These are phyloP conservation scores for Eutolmus rufibarbis DNA, from an alignment of 2,888 invertebrate genomes.

Conservation along the genomic window DNA sequence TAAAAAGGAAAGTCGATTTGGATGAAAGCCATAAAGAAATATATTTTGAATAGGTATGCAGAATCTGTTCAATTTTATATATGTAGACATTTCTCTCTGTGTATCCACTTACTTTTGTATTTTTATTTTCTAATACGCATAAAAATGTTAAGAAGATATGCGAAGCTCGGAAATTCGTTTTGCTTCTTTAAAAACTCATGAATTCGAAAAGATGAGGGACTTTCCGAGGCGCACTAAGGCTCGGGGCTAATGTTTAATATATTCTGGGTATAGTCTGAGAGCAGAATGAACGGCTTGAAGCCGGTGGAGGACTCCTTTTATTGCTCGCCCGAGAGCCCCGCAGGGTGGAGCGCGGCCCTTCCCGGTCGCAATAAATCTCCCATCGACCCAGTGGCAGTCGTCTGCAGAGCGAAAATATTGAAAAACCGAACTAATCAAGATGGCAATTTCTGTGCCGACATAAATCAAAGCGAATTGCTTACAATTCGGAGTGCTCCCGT, in stretches of 20 bases:
- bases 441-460: not conserved
- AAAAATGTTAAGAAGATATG: not conserved
- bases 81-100: no score
- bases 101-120: no score
- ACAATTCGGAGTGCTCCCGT: not conserved
- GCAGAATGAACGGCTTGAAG: not conserved
- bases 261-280: not conserved
- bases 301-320: not conserved
- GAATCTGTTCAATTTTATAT: no score
- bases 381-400: not conserved
- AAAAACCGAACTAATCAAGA: conserved; percentile 31
- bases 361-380: not conserved
- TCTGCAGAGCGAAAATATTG: conserved; percentile 17
- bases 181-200: not conserved
- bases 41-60: no score
- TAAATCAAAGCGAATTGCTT: conserved; percentile 35
- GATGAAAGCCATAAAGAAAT: no score
- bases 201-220: not conserved
- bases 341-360: not conserved
- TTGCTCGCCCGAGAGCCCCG: not conserved
- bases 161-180: not conserved
- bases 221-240: not conserved
- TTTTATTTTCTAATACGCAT: no score
- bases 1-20: no score
- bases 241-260: not conserved